Base-by-base conservation (phyloP, 2,888 invertebrate genomes). In the Galerucella calmariensis region DNA sequence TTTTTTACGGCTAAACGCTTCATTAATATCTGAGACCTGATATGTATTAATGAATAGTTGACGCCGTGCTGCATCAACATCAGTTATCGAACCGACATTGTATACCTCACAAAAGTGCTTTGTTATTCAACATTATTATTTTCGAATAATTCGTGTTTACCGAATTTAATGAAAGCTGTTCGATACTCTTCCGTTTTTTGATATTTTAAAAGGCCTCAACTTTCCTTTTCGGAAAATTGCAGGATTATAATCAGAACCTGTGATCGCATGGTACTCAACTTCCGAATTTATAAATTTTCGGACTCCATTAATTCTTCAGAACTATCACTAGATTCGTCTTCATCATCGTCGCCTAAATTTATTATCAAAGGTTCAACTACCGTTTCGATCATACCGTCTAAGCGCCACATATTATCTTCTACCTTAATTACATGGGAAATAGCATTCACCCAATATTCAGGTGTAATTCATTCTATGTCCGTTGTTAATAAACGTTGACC, bases 41-140 rank as follows among this genome's bases (percentile, higher is more conserved):
- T 59, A 59, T 11, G 27, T 59, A 59, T 59, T 24, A 59, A 59
- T 59, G 24, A 59, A 59, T 59, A 59, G 59, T 59, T 59, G 27
- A 59, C 27, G 75, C 62, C 81, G 69, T 51, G 79, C 80, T 74
- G 76, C 78, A 79, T 81, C 72, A 59, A 81, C 79, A 70, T 80
- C 79, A 70, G 62, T 27, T 75, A 70, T 74, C 66, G 72, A 81
- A 79, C 87, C 84, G 78, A 73, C 62, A 70, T 56, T 56, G n/a
- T 56, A 56, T 56, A 56, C 56, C 56, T 56, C 16, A 56, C 56
- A 56, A 2, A 56, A 56, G n/a, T 56, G 12, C 56, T 56, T 56
- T 56, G 56, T 56, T 8, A 11, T 9, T 56, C 58, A 58, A n/a
- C n/a, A n/a, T 58, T 58, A 24, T 16, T 16, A 20, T 58, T 58